These are phyloP conservation scores for Microcebus ravelobensis DNA, from an alignment of 2,113 vertebrate genomes.

Conservation along the genomic window DNA sequence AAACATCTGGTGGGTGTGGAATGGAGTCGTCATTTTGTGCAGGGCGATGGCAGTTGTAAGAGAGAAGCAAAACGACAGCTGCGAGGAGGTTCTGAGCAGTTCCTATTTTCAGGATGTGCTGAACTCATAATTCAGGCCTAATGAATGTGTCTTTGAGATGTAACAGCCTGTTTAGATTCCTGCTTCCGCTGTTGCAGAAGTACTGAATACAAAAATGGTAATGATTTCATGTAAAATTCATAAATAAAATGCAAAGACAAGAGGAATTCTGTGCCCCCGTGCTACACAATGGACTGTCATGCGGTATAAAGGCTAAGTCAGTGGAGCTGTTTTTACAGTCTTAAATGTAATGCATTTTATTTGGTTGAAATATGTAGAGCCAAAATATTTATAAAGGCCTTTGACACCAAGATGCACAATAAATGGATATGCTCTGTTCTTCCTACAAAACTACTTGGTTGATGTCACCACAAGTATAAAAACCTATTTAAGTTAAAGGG, in stretches of 20 bases:
- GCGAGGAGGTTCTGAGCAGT: conserved; percentile 80
- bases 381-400: conserved; percentile 72
- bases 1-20: conserved; percentile 79
- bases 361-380: conserved; percentile 57
- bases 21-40: conserved; percentile 75
- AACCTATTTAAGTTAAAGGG: neutral
- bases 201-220: conserved; percentile 80
- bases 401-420: conserved; percentile 45
- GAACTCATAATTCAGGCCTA: conserved; percentile 87
- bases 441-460: conserved; percentile 41
- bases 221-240: conserved; percentile 83
- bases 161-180: conserved; percentile 83
- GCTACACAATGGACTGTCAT: conserved; percentile 56
- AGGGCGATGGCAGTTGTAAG: conserved; percentile 73
- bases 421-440: conserved; percentile 34
- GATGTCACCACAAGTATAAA: neutral
- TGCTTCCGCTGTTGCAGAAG: conserved; percentile 79
- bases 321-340: conserved; percentile 63
- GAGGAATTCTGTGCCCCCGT: conserved; percentile 61
- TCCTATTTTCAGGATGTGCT: conserved; percentile 85
- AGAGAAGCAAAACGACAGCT: conserved; percentile 84
- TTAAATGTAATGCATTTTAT: conserved; percentile 48
- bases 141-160: conserved; percentile 85
- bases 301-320: conserved; percentile 64
- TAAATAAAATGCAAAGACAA: conserved; percentile 83